phyloP scores from a whole-genome alignment of 2,113 vertebrate genomes.

The Onychostruthus taczanowskii region DNA sequence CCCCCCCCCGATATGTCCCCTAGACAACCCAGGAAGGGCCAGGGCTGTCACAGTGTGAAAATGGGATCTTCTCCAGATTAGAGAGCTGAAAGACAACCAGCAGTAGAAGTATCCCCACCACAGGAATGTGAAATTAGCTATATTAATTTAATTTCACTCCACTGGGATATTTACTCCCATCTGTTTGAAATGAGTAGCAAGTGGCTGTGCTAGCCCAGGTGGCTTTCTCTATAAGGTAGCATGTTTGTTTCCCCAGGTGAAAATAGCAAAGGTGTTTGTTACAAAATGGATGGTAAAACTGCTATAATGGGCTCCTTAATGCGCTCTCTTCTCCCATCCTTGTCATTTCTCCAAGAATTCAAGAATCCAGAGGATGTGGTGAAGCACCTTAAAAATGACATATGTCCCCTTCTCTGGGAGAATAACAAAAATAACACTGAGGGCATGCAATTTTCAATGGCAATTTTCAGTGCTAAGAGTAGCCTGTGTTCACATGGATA shows the following conservation, averaged over 20 bases:
- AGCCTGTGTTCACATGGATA: neutral
- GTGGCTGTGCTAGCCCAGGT: neutral
- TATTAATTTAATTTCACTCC: neutral
- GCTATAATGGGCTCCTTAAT: neutral
- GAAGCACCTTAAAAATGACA: neutral
- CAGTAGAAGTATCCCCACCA: neutral
- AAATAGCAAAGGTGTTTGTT: neutral
- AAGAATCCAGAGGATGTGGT: neutral
- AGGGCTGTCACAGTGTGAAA: neutral
- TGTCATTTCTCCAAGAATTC: neutral
- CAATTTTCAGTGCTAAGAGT: neutral
- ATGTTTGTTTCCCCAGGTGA: neutral
- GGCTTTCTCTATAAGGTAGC: neutral
- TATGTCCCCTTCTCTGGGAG: neutral
- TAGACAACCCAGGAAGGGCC: neutral
- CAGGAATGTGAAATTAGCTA: neutral
- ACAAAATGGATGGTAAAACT: neutral
- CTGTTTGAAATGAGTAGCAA: neutral
- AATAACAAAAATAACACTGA: constrained; percentile 17
- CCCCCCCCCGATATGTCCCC: neutral
- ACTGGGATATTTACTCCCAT: neutral
- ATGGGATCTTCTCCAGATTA: neutral
- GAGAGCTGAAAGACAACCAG: neutral
- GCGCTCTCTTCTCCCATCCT: neutral
- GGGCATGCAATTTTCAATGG: neutral